These are phyloP conservation scores for Lymantria dispar DNA, from an alignment of 2,888 invertebrate species.

Conservation along the genomic window DNA sequence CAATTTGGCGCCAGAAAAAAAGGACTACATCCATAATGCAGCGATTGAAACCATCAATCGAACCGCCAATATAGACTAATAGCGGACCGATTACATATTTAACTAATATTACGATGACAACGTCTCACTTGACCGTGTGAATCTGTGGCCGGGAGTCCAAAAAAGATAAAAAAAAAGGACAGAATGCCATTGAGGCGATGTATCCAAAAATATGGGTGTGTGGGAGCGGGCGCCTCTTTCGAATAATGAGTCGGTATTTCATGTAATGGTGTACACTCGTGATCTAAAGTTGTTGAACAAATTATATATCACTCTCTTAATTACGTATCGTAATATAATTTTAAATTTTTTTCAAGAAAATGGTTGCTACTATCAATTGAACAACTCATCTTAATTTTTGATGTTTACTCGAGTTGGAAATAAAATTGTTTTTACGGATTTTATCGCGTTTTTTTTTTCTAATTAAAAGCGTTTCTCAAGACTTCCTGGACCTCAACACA, in stretches of 20 bases:
- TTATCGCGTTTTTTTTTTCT: too few relatives aligned
- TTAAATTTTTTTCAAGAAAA: too few relatives aligned
- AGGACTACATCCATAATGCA: slow-evolving; percentile 33
- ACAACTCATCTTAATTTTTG: too few relatives aligned
- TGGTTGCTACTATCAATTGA: too few relatives aligned
- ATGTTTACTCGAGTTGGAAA: too few relatives aligned
- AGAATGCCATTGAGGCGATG: slow-evolving; percentile 60
- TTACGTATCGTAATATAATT: too few relatives aligned
- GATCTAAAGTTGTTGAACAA: slow-evolving; percentile 12
- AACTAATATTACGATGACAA: slow-evolving; percentile 41
- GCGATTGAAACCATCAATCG: slow-evolving; percentile 59
- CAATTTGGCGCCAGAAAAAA: slow-evolving; percentile 39
- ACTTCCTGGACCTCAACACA: too few relatives aligned
- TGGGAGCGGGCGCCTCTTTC: slow-evolving; percentile 63
- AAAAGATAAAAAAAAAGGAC: slow-evolving; percentile 31
- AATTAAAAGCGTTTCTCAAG: too few relatives aligned
- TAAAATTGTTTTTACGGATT: too few relatives aligned
- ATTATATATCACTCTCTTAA: not conserved
- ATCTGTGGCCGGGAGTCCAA: slow-evolving; percentile 38
- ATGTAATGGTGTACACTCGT: slow-evolving; percentile 45
- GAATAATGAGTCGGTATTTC: slow-evolving; percentile 56
- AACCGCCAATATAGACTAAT: slow-evolving; percentile 46
- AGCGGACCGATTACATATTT: slow-evolving; percentile 44
- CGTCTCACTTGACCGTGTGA: slow-evolving; percentile 69
- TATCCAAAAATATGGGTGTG: slow-evolving; percentile 52